These are phyloP conservation scores for Geotrypetes seraphini DNA, from an alignment of 2,797 vertebrate species.

Conservation along the genomic window DNA sequence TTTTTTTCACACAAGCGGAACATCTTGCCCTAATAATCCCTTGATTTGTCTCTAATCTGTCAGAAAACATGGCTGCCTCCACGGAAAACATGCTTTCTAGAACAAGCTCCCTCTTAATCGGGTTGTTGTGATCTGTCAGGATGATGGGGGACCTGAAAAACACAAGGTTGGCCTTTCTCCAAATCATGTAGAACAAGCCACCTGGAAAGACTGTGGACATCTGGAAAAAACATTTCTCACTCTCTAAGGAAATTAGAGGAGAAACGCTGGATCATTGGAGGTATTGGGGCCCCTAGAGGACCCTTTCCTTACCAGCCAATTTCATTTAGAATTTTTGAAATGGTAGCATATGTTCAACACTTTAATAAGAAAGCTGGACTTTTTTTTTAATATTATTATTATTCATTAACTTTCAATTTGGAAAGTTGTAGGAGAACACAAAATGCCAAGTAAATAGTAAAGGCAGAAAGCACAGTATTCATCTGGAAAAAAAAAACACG, in stretches of 20 bases:
- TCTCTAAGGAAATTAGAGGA: slow-evolving; percentile 49
- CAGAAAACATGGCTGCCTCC: not conserved
- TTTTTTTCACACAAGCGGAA: not conserved
- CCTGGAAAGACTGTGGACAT: slow-evolving; percentile 47
- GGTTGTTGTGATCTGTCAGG: not conserved
- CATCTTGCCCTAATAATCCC: not conserved
- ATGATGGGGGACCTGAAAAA: slow-evolving; percentile 1
- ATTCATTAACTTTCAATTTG: too few species aligned
- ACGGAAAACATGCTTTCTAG: not conserved
- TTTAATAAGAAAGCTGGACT: slow-evolving; percentile 40
- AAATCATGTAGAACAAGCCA: slow-evolving; percentile 42
- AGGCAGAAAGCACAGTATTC: too few species aligned
- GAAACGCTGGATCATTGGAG: slow-evolving; percentile 45
- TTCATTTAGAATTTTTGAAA: slow-evolving; percentile 9
- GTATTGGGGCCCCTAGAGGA: slow-evolving; percentile 34
- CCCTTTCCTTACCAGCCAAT: slow-evolving; percentile 42
- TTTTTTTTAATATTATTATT: too few species aligned
- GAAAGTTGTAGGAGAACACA: too few species aligned
- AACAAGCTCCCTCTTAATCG: too few species aligned
- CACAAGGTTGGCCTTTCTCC: slow-evolving; percentile 29
- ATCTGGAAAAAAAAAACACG: too few species aligned
- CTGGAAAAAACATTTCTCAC: slow-evolving; percentile 45
- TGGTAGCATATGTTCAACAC: slow-evolving; percentile 40
- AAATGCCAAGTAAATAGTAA: too few species aligned
- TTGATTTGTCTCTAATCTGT: not conserved